Evolutionary conservation across 2,888 invertebrate genomes (phyloP), one percentile per base, ranked within the genome.

Genomic region (Caenorhabditis auriculariae): DNA sequence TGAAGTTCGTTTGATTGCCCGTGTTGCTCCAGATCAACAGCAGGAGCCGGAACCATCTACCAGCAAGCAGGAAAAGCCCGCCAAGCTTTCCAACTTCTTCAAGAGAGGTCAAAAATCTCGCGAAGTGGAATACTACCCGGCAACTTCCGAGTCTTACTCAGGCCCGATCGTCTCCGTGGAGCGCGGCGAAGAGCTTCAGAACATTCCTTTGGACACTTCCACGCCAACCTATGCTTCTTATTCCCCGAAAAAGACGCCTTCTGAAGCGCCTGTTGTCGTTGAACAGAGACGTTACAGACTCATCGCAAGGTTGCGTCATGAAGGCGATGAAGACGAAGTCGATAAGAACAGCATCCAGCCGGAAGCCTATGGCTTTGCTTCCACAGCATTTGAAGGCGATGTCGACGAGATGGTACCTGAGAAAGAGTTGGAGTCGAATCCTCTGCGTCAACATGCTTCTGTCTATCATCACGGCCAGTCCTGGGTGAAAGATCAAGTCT

Each of bases 301-400:
- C 45, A 39, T 57, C n/a, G 53, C 54, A 27, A 32, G 64, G 9
- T 49, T 26, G 27, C 26, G 48, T 12, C 68, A 68, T 35, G 61
- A 56, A 23, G 66, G 64, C 19, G 62, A 65, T 17, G 69, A 64
- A 41, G 67, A 67, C 37, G 56, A 44, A 0, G 54, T 60, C 42
- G 64, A 66, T 24, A 54, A 60, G 29, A 54, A 44, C 28, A 27
- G 41, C 19, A 38, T 53, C 15, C 17, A 27, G 24, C 57, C 55
- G 23, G 60, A 52, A 24, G n/a, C 35, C 4, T 61, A 61, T 21
- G 45, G 12, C 6, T 37, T 59, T n/a, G 32, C 57, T 27, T 37
- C 60, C 23, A 37, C 17, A 23, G 60, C 23, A 19, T 59, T 46
- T 32, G 48, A 45, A n/a, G 55, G 55, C 9, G 56, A 55, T 44